phyloP scores from a whole-genome alignment of 1,140 invertebrate genomes.

The Conopomorpha cramerella region DNA sequence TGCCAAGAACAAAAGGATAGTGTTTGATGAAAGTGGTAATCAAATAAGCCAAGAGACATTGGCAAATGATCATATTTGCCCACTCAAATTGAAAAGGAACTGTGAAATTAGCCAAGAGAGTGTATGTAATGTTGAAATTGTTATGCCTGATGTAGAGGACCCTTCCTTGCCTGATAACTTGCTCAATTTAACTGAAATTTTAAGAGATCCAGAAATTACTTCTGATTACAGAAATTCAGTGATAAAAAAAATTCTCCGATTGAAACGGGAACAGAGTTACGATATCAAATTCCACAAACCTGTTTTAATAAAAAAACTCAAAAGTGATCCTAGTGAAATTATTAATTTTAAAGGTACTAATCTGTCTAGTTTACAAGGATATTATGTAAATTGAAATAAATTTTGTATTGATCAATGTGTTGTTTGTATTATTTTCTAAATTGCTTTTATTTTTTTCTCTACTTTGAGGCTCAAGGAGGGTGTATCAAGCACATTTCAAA shows the following conservation, averaged over 20 bases:
- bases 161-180: slow-evolving; percentile 21
- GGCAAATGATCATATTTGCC: slow-evolving; percentile 26
- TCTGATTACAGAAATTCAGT: slow-evolving; percentile 18
- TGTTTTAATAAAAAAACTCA: slow-evolving; percentile 22
- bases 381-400: no score
- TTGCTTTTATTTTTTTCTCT: no score
- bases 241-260: slow-evolving; percentile 27
- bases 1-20: slow-evolving; percentile 25
- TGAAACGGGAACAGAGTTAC: slow-evolving; percentile 21
- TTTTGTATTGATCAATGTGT: no score
- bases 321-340: slow-evolving; percentile 25
- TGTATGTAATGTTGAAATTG: no score
- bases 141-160: slow-evolving; percentile 9
- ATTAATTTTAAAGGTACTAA: slow-evolving; percentile 38
- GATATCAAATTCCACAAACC: slow-evolving; percentile 30
- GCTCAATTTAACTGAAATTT: slow-evolving; percentile 15
- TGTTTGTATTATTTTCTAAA: no score
- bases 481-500: no score
- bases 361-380: no score
- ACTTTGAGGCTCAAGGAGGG: no score
- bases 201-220: slow-evolving; percentile 18
- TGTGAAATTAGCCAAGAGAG: slow-evolving; percentile 15
- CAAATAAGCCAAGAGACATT: slow-evolving; percentile 14
- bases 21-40: slow-evolving; percentile 36
- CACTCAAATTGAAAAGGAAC: slow-evolving; percentile 5